Evolutionary conservation across 2,113 vertebrate genomes (phyloP).

Genomic region (Pipa parva): DNA sequence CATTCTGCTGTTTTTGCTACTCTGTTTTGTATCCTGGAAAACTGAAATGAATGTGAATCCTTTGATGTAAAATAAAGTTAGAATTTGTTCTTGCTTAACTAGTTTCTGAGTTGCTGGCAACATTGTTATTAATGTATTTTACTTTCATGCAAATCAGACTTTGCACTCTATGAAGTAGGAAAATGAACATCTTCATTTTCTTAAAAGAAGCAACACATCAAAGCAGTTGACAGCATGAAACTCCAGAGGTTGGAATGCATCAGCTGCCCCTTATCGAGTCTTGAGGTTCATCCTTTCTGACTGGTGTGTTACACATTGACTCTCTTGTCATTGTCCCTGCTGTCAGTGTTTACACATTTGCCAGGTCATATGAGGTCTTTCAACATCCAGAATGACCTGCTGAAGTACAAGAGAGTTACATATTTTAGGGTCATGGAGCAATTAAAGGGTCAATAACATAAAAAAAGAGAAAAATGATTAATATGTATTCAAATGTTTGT

Average conservation of each 20-base stretch:
- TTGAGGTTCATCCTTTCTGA: slow-evolving; percentile 41
- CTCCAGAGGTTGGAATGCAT: slow-evolving; percentile 32
- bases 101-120: slow-evolving; percentile 33
- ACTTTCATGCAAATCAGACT: slow-evolving; percentile 40
- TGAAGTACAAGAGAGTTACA: neutral
- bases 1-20: slow-evolving; percentile 12
- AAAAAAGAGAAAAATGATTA: neutral
- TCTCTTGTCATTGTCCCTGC: slow-evolving; percentile 23
- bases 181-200: slow-evolving; percentile 42
- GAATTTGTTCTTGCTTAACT: slow-evolving; percentile 34
- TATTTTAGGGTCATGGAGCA: neutral
- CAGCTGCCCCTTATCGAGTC: slow-evolving; percentile 28
- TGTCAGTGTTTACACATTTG: slow-evolving; percentile 33
- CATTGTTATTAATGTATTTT: slow-evolving; percentile 41
- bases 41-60: slow-evolving; percentile 26
- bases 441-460: neutral
- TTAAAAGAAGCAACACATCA: slow-evolving; percentile 41
- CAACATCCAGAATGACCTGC: neutral
- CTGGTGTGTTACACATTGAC: slow-evolving; percentile 12
- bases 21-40: slow-evolving; percentile 7
- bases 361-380: slow-evolving; percentile 13
- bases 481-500: neutral
- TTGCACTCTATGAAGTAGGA: slow-evolving; percentile 37
- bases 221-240: slow-evolving; percentile 36
- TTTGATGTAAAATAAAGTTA: slow-evolving; percentile 42